Evolutionary conservation across 2,797 vertebrate genomes (phyloP), one percentile per base, ranked within the genome.

Genomic region (Intellagama lesueurii): DNA sequence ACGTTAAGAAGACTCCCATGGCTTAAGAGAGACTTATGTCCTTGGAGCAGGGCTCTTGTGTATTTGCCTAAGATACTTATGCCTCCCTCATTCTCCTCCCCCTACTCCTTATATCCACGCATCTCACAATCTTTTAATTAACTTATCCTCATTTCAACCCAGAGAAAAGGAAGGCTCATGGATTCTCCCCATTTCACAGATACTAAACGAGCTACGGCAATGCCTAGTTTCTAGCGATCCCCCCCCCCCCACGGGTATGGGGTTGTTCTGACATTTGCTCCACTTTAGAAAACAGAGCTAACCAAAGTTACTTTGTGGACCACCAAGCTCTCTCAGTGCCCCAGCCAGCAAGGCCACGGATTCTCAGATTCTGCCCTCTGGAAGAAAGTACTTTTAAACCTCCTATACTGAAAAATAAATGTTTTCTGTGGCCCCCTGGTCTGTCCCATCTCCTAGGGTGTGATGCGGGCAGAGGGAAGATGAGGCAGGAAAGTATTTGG

Each of bases 1-100:
- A 2, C 32, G 72, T 78, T 85, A 89, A 81, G 78, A 40, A 0
- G 47, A 26, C 64, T 73, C 28, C 60, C n/a, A 2, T 22, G 17
- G 69, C 35, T 82, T 47, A 70, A 12, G 56, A 82, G 69, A 66
- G 52, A 47, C 87, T 40, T 40, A 1, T 22, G 89, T n/a, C 60
- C 0, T 0, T 81, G 79, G 79, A 40, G 40, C 69, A 52, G 3
- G 5, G 28, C 77, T 89, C 78, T 60, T 40, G 28, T 72, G 66
- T 26, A 28, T 52, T 35, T 70, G 76, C 44, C 47, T 28, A 70
- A 79, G 70, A 40, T 82, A 66, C 56, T 77, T 76, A 32, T 35
- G 56, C 22, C 60, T 83, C 72, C 40, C 19, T 19, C 49, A 64
- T 73, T 73, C 86, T 52, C 26, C 24, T 9, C 11, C 28, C 11